Evolutionary conservation across 1,140 invertebrate genomes (phyloP).

Genomic region (Epicauta chinensis): DNA sequence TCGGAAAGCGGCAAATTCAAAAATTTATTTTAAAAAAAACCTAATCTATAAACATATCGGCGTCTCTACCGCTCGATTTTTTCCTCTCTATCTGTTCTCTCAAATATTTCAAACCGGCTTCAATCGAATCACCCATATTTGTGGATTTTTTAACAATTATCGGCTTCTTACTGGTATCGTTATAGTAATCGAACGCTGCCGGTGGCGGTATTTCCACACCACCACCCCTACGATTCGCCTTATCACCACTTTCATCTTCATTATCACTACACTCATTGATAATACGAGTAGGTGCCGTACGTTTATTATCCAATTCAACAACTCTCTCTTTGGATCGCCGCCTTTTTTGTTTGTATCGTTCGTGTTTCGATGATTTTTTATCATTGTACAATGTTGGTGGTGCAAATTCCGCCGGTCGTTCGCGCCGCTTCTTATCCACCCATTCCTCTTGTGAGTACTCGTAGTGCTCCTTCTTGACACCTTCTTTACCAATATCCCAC

Average conservation of each 20-base stretch:
- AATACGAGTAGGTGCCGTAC: slow-evolving; percentile 42
- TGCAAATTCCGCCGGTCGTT: slow-evolving; percentile 64
- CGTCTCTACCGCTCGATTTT: slow-evolving; percentile 2
- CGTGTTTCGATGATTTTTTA: slow-evolving; percentile 25
- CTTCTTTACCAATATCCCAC: slow-evolving; percentile 62
- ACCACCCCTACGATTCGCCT: slow-evolving; percentile 29
- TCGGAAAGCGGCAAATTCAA: no score
- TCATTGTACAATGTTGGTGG: slow-evolving; percentile 45
- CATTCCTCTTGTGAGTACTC: slow-evolving; percentile 74
- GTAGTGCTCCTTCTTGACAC: slow-evolving; percentile 47
- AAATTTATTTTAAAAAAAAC: no score
- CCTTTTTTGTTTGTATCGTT: slow-evolving; percentile 18
- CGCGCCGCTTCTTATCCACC: slow-evolving; percentile 63
- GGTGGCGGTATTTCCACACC: slow-evolving; percentile 57
- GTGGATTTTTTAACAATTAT: slow-evolving; percentile 34
- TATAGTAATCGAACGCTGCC: slow-evolving; percentile 56
- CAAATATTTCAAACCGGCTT: slow-evolving; percentile 60
- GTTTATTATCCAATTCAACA: slow-evolving; percentile 9
- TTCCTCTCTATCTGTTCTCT: slow-evolving; percentile 54
- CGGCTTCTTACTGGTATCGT: slow-evolving; percentile 44
- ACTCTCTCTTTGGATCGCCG: slow-evolving; percentile 38
- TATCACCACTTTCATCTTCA: slow-evolving; percentile 22
- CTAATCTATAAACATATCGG: no score
- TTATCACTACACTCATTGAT: slow-evolving; percentile 44
- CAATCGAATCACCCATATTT: slow-evolving; percentile 57